Evolutionary conservation across 2,888 invertebrate genomes (phyloP).

Genomic region (Hemistola chrysoprasaria): DNA sequence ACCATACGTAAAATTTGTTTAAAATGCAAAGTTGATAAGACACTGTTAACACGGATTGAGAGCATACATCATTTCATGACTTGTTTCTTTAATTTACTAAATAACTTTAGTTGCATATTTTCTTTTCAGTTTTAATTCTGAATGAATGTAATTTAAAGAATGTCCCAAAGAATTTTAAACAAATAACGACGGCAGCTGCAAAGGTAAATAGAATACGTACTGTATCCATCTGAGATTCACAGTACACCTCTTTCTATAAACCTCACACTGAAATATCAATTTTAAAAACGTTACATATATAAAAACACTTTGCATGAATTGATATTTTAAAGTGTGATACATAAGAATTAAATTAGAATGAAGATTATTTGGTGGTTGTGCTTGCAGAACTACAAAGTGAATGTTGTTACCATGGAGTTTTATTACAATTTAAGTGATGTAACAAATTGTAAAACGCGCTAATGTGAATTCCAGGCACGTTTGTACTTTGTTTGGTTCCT

Average conservation of each 20-base stretch:
- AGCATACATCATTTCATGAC: too few relatives aligned
- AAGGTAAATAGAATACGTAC: slow-evolving; percentile 75
- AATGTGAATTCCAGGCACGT: slow-evolving; percentile 71
- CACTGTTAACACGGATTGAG: too few relatives aligned
- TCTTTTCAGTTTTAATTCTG: too few relatives aligned
- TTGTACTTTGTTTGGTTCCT: slow-evolving; percentile 65
- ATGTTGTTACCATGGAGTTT: slow-evolving; percentile 71
- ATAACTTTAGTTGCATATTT: too few relatives aligned
- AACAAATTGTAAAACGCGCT: slow-evolving; percentile 76
- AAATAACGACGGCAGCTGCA: slow-evolving; percentile 70
- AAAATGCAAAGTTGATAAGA: too few relatives aligned
- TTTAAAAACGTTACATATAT: slow-evolving; percentile 35
- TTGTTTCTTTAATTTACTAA: too few relatives aligned
- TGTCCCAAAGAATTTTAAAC: slow-evolving; percentile 47
- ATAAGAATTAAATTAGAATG: slow-evolving; percentile 29
- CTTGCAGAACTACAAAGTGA: slow-evolving; percentile 38
- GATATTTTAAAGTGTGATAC: slow-evolving; percentile 10
- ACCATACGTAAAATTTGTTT: too few relatives aligned
- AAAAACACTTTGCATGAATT: background rate
- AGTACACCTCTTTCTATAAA: slow-evolving; percentile 72
- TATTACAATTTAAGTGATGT: slow-evolving; percentile 78
- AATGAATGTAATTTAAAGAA: slow-evolving; percentile 35
- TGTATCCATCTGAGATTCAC: slow-evolving; percentile 70
- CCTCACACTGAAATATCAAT: slow-evolving; percentile 43
- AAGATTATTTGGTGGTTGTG: slow-evolving; percentile 29